A percentile compares a stretch with the other conserved stretches of the same genome.
phyloP scores from a whole-genome alignment of 1,140 invertebrate species.

The Drosophila tsacasi region DNA sequence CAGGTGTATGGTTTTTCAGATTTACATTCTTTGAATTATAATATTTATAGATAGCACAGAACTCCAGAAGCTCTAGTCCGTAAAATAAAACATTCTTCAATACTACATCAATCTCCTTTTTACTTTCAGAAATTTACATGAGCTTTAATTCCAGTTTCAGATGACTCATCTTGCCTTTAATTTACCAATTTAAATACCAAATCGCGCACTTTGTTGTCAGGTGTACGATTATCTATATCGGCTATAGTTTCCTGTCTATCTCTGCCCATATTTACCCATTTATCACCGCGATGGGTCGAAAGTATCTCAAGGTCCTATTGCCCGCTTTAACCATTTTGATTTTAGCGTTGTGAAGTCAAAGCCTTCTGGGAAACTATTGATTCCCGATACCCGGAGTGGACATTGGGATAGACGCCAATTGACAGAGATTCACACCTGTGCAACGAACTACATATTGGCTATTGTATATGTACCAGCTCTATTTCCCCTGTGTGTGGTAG shows the following conservation, averaged over 20 bases:
- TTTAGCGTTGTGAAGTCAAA: slow-evolving; percentile 9
- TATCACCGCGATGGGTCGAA: slow-evolving; percentile 56
- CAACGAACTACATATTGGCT: slow-evolving; percentile 7
- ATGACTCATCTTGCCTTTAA: neutral
- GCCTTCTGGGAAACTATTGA: slow-evolving; percentile 34
- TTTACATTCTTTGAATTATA: too few species aligned
- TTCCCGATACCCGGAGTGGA: slow-evolving; percentile 6
- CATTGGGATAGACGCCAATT: slow-evolving; percentile 17
- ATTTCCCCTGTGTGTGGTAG: slow-evolving; percentile 38
- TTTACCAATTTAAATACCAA: neutral
- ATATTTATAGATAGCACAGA: neutral
- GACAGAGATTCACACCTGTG: slow-evolving; percentile 14
- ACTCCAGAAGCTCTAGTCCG: neutral
- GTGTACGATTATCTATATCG: slow-evolving; percentile 13
- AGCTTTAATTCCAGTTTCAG: neutral
- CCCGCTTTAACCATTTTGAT: slow-evolving; percentile 62
- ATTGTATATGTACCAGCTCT: neutral
- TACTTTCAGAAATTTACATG: neutral
- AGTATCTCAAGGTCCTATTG: slow-evolving; percentile 66
- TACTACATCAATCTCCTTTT: neutral
- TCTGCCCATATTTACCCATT: slow-evolving; percentile 55
- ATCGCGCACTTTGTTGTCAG: neutral
- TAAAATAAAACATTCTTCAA: neutral
- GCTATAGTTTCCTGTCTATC: slow-evolving; percentile 14
- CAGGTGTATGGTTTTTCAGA: too few species aligned